Conservation (phyloP, 2,888 invertebrate species). For the Meliscaeva auricollis region DNA sequence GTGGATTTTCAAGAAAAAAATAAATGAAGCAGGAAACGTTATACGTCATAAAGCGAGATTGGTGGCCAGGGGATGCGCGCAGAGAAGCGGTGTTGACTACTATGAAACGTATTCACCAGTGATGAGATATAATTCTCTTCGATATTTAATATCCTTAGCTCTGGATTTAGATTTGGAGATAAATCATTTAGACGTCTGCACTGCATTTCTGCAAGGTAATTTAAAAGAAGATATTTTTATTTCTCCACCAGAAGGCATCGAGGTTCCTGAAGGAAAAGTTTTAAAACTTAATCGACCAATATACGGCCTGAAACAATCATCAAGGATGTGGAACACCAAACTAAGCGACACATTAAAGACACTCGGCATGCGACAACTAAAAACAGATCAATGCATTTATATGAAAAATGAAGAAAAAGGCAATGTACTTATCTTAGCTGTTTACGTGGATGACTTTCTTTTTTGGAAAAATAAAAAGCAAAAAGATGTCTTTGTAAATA, state of each 20-base stretch:
- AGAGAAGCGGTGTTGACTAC: slow-evolving; percentile 5
- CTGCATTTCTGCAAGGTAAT: slow-evolving; percentile 15
- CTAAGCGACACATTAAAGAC: slow-evolving; percentile 5
- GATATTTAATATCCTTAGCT: background rate
- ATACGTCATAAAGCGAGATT: slow-evolving; percentile 5
- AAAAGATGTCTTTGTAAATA: slow-evolving; percentile 4
- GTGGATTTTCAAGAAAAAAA: slow-evolving; percentile 20
- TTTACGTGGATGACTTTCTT: slow-evolving; percentile 3
- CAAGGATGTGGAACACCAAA: slow-evolving; percentile 32
- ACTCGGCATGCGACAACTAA: slow-evolving; percentile 2
- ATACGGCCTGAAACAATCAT: slow-evolving; percentile 53
- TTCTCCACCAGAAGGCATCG: slow-evolving; percentile 44
- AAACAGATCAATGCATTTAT: slow-evolving; percentile 11
- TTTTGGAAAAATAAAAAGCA: slow-evolving; percentile 7
- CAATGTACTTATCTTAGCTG: background rate
- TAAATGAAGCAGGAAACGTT: slow-evolving; percentile 4
- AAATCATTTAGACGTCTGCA: background rate
- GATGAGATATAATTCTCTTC: slow-evolving; percentile 7
- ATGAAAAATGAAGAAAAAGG: background rate
- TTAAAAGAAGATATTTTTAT: slow-evolving; percentile 37
- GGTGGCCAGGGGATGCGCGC: slow-evolving; percentile 1
- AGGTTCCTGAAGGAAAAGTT: slow-evolving; percentile 34
- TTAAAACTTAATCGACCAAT: slow-evolving; percentile 53
- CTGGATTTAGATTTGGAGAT: background rate
- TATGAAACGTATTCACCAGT: slow-evolving; percentile 5